phyloP scores from a whole-genome alignment of 2,888 invertebrate species.

The Hirtodrosophila trivittata region DNA sequence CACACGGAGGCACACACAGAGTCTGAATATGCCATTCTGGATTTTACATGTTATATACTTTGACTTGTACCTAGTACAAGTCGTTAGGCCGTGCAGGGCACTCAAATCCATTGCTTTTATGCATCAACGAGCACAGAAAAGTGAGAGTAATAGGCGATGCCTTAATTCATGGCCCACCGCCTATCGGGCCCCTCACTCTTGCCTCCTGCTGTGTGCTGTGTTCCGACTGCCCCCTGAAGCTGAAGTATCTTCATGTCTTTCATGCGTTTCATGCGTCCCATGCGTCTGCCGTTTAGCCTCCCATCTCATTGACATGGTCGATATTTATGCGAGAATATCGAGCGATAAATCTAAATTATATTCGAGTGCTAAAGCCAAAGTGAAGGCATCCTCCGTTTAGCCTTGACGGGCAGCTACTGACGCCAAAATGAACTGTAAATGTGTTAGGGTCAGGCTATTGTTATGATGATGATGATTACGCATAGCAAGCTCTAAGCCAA shows the following conservation, averaged over 20 bases:
- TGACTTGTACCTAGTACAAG: slow-evolving; percentile 49
- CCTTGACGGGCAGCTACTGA: slow-evolving; percentile 34
- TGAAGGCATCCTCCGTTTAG: slow-evolving; percentile 37
- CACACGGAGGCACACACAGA: slow-evolving; percentile 8
- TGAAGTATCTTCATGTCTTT: too few species aligned
- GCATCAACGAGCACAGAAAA: slow-evolving; percentile 66
- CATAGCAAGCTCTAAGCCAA: slow-evolving; percentile 3
- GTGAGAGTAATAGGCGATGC: slow-evolving; percentile 53
- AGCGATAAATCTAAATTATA: slow-evolving; percentile 77
- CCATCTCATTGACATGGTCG: slow-evolving; percentile 54
- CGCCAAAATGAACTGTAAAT: slow-evolving; percentile 62
- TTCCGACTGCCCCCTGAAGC: too few species aligned
- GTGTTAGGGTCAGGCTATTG: slow-evolving; percentile 57
- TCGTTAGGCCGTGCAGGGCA: slow-evolving; percentile 65
- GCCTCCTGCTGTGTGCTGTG: too few species aligned
- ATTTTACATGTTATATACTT: slow-evolving; percentile 55
- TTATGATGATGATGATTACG: slow-evolving; percentile 69
- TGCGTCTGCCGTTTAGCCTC: too few species aligned
- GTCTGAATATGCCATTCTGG: slow-evolving; percentile 49
- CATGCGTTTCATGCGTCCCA: too few species aligned
- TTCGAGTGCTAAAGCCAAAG: slow-evolving; percentile 62
- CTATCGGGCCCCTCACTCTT: too few species aligned
- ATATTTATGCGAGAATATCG: slow-evolving; percentile 72
- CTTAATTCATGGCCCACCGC: slow-evolving; percentile 13
- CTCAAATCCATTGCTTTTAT: slow-evolving; percentile 67